Evolutionary conservation across 2,888 invertebrate species (phyloP).

Genomic region (Drosophila quinaria): DNA sequence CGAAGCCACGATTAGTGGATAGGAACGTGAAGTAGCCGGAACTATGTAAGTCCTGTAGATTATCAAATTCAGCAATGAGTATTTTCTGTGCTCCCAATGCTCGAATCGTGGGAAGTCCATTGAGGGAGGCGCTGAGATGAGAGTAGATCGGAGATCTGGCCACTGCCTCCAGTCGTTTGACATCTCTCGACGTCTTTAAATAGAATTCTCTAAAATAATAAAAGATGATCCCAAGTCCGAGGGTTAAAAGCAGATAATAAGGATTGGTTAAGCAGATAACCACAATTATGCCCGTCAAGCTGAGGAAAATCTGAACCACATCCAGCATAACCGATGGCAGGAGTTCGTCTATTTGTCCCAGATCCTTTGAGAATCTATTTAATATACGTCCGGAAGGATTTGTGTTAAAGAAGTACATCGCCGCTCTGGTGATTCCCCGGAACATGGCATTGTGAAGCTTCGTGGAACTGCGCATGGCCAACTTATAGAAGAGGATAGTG

Average conservation of each 20-base stretch:
- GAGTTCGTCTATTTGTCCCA: conserved; percentile 87
- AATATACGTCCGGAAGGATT: conserved; percentile 93
- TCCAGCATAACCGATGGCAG: conserved; percentile 85
- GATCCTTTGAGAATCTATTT: conserved; percentile 95
- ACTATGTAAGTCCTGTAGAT: conserved; percentile 94
- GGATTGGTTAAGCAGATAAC: conserved; percentile 92
- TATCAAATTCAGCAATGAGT: conserved; percentile 93
- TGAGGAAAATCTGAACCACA: conserved; percentile 90
- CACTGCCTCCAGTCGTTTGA: conserved; percentile 92
- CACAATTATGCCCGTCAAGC: conserved; percentile 91
- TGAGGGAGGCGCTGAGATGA: conserved; percentile 94
- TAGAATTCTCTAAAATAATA: conserved; percentile 91
- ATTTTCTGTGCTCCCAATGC: conserved; percentile 93
- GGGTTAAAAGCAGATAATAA: conserved; percentile 90
- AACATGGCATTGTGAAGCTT: conserved; percentile 95
- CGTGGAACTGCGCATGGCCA: conserved; percentile 91
- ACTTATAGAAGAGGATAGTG: conserved; percentile 86
- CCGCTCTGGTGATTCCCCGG: conserved; percentile 90
- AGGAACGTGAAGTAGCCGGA: conserved; percentile 97
- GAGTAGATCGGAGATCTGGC: conserved; percentile 97
- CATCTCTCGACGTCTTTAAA: conserved; percentile 91
- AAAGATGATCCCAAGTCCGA: conserved; percentile 90
- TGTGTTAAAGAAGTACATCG: conserved; percentile 94
- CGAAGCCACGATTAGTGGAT: conserved; percentile 95
- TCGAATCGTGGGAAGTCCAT: conserved; percentile 96